These are phyloP conservation scores for Formica selysi DNA, from an alignment of 1,140 invertebrate genomes.

Conservation along the genomic window DNA sequence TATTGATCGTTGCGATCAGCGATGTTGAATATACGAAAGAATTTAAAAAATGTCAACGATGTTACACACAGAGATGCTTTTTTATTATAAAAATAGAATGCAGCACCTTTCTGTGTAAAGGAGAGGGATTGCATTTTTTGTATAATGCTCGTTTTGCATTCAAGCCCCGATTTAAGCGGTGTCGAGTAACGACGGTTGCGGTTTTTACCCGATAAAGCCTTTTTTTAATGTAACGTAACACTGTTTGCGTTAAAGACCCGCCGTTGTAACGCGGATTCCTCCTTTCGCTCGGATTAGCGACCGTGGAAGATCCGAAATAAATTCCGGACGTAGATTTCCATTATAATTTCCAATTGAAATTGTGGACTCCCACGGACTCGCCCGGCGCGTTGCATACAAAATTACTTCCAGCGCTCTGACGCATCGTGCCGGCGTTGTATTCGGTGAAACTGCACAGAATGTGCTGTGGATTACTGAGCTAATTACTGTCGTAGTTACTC, in stretches of 20 bases:
- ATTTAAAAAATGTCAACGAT: background rate
- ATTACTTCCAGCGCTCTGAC: slow-evolving; percentile 51
- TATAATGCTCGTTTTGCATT: background rate
- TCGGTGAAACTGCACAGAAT: slow-evolving; percentile 53
- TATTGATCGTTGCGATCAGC: too few relatives aligned
- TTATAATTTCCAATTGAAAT: slow-evolving; percentile 63
- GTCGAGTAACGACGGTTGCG: background rate
- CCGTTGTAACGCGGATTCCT: slow-evolving; percentile 25
- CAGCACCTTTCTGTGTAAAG: background rate
- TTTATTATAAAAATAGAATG: background rate
- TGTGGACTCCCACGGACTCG: slow-evolving; percentile 44
- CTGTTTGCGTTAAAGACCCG: background rate
- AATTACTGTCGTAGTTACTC: slow-evolving; percentile 61
- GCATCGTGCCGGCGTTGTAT: slow-evolving; percentile 18
- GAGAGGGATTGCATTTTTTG: background rate
- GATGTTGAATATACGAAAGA: too few relatives aligned
- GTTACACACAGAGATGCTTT: background rate
- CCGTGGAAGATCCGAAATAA: slow-evolving; percentile 38
- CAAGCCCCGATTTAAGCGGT: background rate
- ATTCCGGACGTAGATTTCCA: slow-evolving; percentile 47
- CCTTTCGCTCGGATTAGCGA: slow-evolving; percentile 36
- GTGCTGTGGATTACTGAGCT: slow-evolving; percentile 54
- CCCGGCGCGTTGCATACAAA: slow-evolving; percentile 51
- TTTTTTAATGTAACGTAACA: background rate
- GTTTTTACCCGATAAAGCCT: slow-evolving; percentile 1